Percentiles rank a stretch among this genome's conserved stretches.
These are phyloP conservation scores for Lycaena phlaeas DNA, from an alignment of 2,888 invertebrate genomes.

Conservation along the genomic window DNA sequence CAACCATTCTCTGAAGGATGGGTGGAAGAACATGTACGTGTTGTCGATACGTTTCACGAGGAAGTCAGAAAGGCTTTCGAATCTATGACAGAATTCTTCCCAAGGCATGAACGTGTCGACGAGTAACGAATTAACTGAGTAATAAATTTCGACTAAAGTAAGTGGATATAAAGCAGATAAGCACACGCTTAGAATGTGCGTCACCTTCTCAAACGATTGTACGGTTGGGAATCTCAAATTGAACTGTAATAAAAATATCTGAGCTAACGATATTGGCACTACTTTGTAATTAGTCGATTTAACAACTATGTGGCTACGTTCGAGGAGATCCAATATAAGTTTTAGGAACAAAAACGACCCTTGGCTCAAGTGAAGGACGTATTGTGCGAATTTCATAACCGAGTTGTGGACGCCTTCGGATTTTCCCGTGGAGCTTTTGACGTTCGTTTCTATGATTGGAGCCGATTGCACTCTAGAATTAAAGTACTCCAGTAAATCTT, in stretches of 20 bases:
- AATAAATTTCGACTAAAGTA: slow-evolving; percentile 91
- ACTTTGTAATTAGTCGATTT: slow-evolving; percentile 96
- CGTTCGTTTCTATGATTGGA: slow-evolving; percentile 87
- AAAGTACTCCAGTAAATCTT: slow-evolving; percentile 91
- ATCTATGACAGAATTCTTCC: slow-evolving; percentile 92
- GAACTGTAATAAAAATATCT: slow-evolving; percentile 92
- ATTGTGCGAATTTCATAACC: slow-evolving; percentile 87
- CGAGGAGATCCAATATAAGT: slow-evolving; percentile 91
- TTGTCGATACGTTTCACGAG: slow-evolving; percentile 92
- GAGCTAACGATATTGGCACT: slow-evolving; percentile 88
- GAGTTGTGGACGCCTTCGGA: slow-evolving; percentile 76
- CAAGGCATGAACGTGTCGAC: slow-evolving; percentile 86
- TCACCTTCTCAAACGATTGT: slow-evolving; percentile 91
- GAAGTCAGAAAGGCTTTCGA: slow-evolving; percentile 89
- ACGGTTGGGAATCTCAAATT: slow-evolving; percentile 93
- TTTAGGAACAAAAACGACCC: slow-evolving; percentile 95
- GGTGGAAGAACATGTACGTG: slow-evolving; percentile 98
- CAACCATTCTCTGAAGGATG: slow-evolving; percentile 98
- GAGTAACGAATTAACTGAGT: slow-evolving; percentile 90
- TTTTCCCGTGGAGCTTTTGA: slow-evolving; percentile 78
- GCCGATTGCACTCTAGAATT: slow-evolving; percentile 86
- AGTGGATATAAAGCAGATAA: slow-evolving; percentile 93
- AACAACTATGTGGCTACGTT: slow-evolving; percentile 91
- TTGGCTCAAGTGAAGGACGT: slow-evolving; percentile 85
- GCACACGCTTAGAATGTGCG: slow-evolving; percentile 91